Evolutionary conservation across 1,140 invertebrate genomes (phyloP), one percentile per base, ranked within the genome.

Genomic region (Ceratina calcarata): DNA sequence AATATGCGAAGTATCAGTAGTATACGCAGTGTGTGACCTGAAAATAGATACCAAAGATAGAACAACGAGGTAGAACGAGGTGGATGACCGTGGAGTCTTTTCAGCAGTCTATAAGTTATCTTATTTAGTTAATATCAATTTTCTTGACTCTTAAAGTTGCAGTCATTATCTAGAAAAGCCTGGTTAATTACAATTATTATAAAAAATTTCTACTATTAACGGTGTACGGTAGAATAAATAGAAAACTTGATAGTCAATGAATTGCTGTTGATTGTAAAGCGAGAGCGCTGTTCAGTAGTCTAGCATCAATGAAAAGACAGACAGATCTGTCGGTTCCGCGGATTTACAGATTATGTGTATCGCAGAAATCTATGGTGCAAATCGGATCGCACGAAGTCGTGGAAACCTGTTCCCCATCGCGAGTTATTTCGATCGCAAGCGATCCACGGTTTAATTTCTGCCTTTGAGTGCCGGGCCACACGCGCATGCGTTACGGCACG

Each of bases 391-490:
- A 51, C 49, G 55, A 73, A 66, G 55, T 60, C 71, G 76, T 82
- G 58, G 83, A 86, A 86, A 86, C 84, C 84, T 86, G 83, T 86
- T 85, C 80, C 58, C 27, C 66, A 75, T 78, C 66, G 68, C 75
- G 80, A 82, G 83, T 85, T 86, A 86, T 86, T 86, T 86, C 83
- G 65, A 86, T 85, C 83, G 71, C 80, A 78, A 45, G 80, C 80
- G 78, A 85, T 84, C 74, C 74, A 81, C 74, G 66, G 79, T 81
- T 85, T 85, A 81, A 85, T 85, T 85, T 82, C 84, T 85, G 79
- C 79, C 58, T 32, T 61, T 73, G 73, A 45, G 61, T 67, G 57
- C 57, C 78, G 32, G 20, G 37, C 6, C 37, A 45, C 51, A 64
- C 55, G 84, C 84, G 84, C 84, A 85, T 85, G 79, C 83, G 83